Percentiles rank a stretch among this genome's conserved stretches.
Evolutionary conservation across 2,797 vertebrate species (phyloP).

Genomic region (Argentina silus): DNA sequence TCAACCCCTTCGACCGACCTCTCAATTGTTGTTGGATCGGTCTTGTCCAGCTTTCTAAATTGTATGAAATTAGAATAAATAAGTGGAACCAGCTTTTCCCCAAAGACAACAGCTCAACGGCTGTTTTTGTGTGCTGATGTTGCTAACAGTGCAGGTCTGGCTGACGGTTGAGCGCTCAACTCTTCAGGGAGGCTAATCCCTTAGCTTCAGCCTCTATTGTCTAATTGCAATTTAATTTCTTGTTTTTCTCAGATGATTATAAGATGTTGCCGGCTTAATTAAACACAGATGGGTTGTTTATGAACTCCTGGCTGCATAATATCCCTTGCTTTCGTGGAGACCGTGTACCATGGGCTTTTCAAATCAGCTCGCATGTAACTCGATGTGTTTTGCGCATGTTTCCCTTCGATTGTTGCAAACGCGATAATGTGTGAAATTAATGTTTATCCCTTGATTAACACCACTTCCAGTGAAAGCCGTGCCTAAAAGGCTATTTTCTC

Average conservation of each 20-base stretch:
- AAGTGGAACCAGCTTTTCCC: conserved; percentile 31
- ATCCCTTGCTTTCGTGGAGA: no score
- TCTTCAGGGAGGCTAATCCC: conserved; percentile 69
- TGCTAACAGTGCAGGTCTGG: conserved; percentile 32
- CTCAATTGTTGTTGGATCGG: conserved; percentile 24
- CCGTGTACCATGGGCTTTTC: background rate
- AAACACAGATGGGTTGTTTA: conserved; percentile 70
- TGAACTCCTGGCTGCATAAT: conserved; percentile 41
- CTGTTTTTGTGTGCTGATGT: conserved; percentile 44
- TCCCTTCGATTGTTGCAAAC: background rate
- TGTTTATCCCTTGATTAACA: background rate
- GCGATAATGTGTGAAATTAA: background rate
- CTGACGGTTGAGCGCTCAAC: conserved; percentile 53
- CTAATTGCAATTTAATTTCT: conserved; percentile 77
- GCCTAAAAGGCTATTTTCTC: no score
- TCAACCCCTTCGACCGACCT: background rate
- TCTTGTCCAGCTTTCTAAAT: background rate
- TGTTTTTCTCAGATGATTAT: conserved; percentile 65
- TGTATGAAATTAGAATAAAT: conserved; percentile 33
- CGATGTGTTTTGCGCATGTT: no score
- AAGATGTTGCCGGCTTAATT: conserved; percentile 69
- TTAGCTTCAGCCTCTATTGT: conserved; percentile 58
- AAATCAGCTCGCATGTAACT: no score
- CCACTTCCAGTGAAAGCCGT: no score
- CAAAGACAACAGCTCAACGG: conserved; percentile 46